These are phyloP conservation scores for human (Homo sapiens) DNA, from an alignment of 2,113 vertebrate species.

Conservation along the genomic window GRCh38 chr3:192840001-192840500, in stretches of 20 bases:
- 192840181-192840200: conserved; percentile 25
- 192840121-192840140: conserved; percentile 34
- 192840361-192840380: conserved; percentile 8
- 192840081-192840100: background rate
- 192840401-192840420: background rate
- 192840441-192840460: background rate
- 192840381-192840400: background rate
- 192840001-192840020: conserved; percentile 74
- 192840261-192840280: conserved; percentile 67
- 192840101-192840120: background rate
- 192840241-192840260: conserved; percentile 3
- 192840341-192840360: conserved; percentile 64
- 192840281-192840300: conserved; percentile 53
- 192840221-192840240: conserved; percentile 50
- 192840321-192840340: conserved; percentile 64
- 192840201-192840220: conserved; percentile 1
- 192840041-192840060: background rate
- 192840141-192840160: conserved; percentile 16
- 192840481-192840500: background rate
- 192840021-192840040: conserved; percentile 69
- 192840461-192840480: background rate
- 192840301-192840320: background rate
- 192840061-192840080: background rate
- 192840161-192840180: conserved; percentile 45
- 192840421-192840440: background rate